Base-by-base conservation (phyloP, 1,140 invertebrate genomes). In the Dufourea novaeangliae region DNA sequence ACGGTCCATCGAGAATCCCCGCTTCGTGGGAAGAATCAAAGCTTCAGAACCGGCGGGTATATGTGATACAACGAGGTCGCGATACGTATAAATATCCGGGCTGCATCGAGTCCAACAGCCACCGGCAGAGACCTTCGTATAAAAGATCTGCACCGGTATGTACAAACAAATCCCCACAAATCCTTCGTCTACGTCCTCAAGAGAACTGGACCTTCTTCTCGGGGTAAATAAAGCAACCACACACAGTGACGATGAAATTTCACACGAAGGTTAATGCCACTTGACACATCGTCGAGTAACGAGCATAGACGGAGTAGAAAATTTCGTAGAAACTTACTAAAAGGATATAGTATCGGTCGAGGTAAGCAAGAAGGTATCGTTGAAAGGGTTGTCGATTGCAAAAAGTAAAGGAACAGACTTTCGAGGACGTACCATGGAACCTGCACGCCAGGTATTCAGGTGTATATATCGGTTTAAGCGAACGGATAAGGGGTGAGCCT, bases 401-500 rank as follows among this genome's bases (percentile, higher is more conserved):
- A 17, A 7, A 10, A 66, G 1, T n/a, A 11, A 20, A 17, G 20
- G 37, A 50, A 62, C 50, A 66, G 50, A 34, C n/a, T 52, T 56
- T 50, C 27, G 41, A 52, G n/a, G 64, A 59, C 37, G 22, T 4
- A 27, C 22, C 20, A 41, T n/a, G n/a, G 41, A 29, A 62, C 64
- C 54, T 74, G 66, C 54, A 59, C 57, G 72, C 39, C 54, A 71
- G 80, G 79, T 85, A 83, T 85, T 81, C 80, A 83, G 81, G 74
- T 37, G 34, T 3, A 37, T 3, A 37, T 86, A 86, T 85, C 78
- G 83, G 80, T 85, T n/a, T n/a, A 87, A 78, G 73, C 54, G 78
- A 39, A 69, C 50, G 81, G 79, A 82, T 86, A 84, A 87, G 86
- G 81, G 82, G 80, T 79, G 83, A 85, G 83, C 83, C 78, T 84